Conservation (phyloP, 2,888 invertebrate species). For the Brachyptera putata region DNA sequence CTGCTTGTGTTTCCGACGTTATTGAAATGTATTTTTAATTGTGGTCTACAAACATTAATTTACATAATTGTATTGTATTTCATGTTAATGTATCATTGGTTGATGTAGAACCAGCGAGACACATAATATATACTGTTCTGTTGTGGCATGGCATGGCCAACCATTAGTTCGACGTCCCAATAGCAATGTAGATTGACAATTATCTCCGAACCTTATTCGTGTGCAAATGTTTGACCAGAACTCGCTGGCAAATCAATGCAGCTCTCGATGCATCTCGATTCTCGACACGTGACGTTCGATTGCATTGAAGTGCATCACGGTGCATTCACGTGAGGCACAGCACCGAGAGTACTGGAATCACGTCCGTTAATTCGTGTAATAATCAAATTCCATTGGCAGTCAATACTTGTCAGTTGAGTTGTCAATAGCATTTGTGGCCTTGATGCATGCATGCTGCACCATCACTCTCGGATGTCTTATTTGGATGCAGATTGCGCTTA, state of each 20-base stretch:
- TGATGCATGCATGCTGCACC: neutral
- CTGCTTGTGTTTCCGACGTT: neutral
- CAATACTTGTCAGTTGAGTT: too few species aligned
- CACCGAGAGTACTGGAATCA: neutral
- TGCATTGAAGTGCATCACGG: neutral
- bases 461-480: neutral
- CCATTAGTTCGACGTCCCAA: too few species aligned
- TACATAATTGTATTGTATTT: neutral
- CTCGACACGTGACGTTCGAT: neutral
- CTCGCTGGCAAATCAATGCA: neutral
- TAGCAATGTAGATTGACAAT: too few species aligned
- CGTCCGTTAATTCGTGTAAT: neutral
- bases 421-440: neutral
- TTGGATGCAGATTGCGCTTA: neutral
- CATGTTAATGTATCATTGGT: too few species aligned
- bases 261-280: too few species aligned
- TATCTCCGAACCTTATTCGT: too few species aligned
- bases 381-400: too few species aligned
- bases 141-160: too few species aligned
- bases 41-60: neutral
- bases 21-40: neutral
- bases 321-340: too few species aligned
- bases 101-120: too few species aligned
- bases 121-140: too few species aligned
- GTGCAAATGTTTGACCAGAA: too few species aligned